These are phyloP conservation scores for Karalla daura DNA, from an alignment of 2,797 vertebrate species.

Conservation along the genomic window DNA sequence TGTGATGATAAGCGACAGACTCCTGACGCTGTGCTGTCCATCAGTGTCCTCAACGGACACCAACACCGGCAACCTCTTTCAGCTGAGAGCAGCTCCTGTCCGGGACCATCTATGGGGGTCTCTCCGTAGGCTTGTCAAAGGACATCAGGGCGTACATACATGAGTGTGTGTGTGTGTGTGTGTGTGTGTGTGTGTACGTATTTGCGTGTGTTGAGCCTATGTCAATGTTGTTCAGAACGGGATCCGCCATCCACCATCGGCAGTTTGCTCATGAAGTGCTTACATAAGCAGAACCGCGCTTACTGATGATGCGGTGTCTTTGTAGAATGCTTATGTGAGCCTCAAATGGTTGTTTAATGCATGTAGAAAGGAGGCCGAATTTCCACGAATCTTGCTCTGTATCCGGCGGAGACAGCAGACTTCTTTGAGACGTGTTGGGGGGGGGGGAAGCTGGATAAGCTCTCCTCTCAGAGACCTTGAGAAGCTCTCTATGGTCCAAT, in stretches of 20 bases:
- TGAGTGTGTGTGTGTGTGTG: not conserved
- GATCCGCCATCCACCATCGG: slow-evolving; percentile 9
- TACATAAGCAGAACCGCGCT: slow-evolving; percentile 39
- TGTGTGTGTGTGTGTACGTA: slow-evolving; percentile 24
- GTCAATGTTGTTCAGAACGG: slow-evolving; percentile 8
- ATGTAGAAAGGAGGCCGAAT: slow-evolving; percentile 1
- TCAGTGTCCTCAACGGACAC: slow-evolving; percentile 53
- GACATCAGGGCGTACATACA: slow-evolving; percentile 39
- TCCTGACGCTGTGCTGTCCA: slow-evolving; percentile 59
- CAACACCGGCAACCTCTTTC: slow-evolving; percentile 66
- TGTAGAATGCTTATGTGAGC: slow-evolving; percentile 7
- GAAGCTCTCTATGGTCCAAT: too few species aligned
- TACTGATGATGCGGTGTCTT: slow-evolving; percentile 26
- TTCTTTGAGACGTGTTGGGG: not conserved
- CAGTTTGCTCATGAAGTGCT: slow-evolving; percentile 51
- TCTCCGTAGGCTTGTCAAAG: slow-evolving; percentile 50
- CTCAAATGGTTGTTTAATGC: slow-evolving; percentile 10
- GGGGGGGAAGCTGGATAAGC: not conserved
- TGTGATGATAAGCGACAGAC: slow-evolving; percentile 50
- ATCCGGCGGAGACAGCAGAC: not conserved
- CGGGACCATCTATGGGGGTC: slow-evolving; percentile 42
- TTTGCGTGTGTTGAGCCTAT: too few species aligned
- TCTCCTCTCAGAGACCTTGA: not conserved
- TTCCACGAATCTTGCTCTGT: not conserved
- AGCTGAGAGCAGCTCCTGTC: slow-evolving; percentile 73